Evolutionary conservation across 1,140 invertebrate genomes (phyloP), one percentile per base, ranked within the genome.

Genomic region (Calliopsis andreniformis): DNA sequence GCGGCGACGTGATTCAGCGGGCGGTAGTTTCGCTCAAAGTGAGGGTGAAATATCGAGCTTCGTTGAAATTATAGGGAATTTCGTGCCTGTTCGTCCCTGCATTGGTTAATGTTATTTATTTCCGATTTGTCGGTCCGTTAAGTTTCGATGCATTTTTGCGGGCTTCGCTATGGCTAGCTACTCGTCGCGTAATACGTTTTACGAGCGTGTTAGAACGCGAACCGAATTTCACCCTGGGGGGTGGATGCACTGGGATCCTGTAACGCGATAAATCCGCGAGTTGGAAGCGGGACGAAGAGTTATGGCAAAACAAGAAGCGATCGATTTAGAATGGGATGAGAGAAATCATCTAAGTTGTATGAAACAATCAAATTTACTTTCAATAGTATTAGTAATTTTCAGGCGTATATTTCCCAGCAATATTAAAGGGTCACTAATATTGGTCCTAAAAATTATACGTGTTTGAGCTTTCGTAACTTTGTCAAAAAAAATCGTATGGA

Each of bases 121-220:
- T 8, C 18, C 43, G 25, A 53, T 62, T 51, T 30, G 25, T 42
- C 51, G 8, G 47, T 53, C 51, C 32, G 42, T 28, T 20, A 28
- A 62, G 43, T 62, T 49, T 62, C 49, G 47, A 43, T 39, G 47
- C 53, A 64, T 55, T 42, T 39, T n/a, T 8, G 5, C 47, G 6
- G 51, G 32, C 63, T 63, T 23, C 25, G 8, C 10, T 0, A 14
- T 23, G 25, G 25, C 25, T 55, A 14, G 12, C 25, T 25, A 8
- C 64, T 72, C 20, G 35, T 20, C 7, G 69, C 30, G 45, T 42
- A 51, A 30, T 20, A 45, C 39, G 70, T 64, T 72, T 30, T 28
- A 64, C 70, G 25, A 53, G n/a, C 35, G 69, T 7, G 14, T 53
- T 49, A 47, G 8, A 16, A 32, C 58, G 12, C 45, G 30, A 30